Evolutionary conservation across 2,888 invertebrate genomes (phyloP).

Genomic region (Lasioglossum zephyrum): DNA sequence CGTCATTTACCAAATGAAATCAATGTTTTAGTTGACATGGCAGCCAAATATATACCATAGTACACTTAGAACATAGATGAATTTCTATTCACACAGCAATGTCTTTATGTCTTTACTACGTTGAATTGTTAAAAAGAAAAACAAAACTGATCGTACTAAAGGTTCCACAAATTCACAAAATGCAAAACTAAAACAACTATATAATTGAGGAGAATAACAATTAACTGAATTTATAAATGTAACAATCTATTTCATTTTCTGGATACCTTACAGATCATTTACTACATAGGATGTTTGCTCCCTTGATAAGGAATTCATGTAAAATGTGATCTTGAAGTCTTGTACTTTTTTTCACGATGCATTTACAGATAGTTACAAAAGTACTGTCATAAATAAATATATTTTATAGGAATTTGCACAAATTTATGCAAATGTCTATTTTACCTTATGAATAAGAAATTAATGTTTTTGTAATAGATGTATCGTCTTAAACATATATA

Average conservation of each 20-base stretch:
- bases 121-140: conserved; percentile 4
- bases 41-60: conserved; percentile 22
- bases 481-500: conserved; percentile 52
- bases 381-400: conserved; percentile 51
- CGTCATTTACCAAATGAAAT: conserved; percentile 12
- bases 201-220: conserved; percentile 22
- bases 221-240: conserved; percentile 25
- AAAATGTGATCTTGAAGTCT: conserved; percentile 42
- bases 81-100: conserved; percentile 46
- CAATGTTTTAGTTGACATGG: conserved; percentile 22
- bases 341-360: conserved; percentile 37
- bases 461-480: conserved; percentile 48
- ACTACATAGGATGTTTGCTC: conserved; percentile 34
- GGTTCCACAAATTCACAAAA: conserved; percentile 30
- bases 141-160: conserved; percentile 33
- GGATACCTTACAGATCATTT: conserved; percentile 28
- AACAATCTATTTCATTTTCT: conserved; percentile 21
- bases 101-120: conserved; percentile 16
- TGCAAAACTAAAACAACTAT: conserved; percentile 5
- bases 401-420: conserved; percentile 63
- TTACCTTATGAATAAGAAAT: conserved; percentile 57
- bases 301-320: conserved; percentile 50
- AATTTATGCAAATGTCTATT: conserved; percentile 54
- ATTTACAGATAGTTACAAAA: conserved; percentile 53
- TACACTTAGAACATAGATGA: conserved; percentile 14